These are phyloP conservation scores for Macrochelys suwanniensis DNA, from an alignment of 2,797 vertebrate genomes.

Conservation along the genomic window DNA sequence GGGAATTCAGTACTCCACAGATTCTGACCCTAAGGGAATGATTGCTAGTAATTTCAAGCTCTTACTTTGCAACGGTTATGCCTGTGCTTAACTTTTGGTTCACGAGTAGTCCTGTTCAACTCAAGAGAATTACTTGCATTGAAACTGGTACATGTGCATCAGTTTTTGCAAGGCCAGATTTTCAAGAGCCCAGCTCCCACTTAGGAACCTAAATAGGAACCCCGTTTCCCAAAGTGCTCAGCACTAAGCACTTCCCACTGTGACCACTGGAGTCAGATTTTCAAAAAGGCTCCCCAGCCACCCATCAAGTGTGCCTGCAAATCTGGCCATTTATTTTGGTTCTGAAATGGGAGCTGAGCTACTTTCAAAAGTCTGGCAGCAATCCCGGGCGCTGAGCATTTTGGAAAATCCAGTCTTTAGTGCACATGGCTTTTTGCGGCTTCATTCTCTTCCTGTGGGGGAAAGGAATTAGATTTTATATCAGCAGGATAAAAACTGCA, in stretches of 20 bases:
- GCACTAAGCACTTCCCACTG: not conserved
- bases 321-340: not conserved
- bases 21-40: not conserved
- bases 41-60: not conserved
- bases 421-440: not conserved
- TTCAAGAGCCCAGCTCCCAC: not conserved
- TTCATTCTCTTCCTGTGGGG: not conserved
- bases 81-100: not conserved
- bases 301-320: not conserved
- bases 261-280: not conserved
- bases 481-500: not conserved
- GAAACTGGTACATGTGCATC: not conserved
- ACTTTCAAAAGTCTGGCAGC: not conserved
- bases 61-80: not conserved
- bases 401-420: not conserved
- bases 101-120: not conserved
- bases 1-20: not conserved
- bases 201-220: not conserved
- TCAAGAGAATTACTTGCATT: too few species aligned
- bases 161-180: not conserved
- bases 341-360: fast-evolving
- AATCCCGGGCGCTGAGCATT: fast-evolving
- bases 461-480: not conserved
- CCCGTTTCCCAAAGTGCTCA: not conserved
- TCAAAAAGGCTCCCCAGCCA: not conserved